Conservation (phyloP, 1,140 invertebrate genomes). For the Hestina assimilis region DNA sequence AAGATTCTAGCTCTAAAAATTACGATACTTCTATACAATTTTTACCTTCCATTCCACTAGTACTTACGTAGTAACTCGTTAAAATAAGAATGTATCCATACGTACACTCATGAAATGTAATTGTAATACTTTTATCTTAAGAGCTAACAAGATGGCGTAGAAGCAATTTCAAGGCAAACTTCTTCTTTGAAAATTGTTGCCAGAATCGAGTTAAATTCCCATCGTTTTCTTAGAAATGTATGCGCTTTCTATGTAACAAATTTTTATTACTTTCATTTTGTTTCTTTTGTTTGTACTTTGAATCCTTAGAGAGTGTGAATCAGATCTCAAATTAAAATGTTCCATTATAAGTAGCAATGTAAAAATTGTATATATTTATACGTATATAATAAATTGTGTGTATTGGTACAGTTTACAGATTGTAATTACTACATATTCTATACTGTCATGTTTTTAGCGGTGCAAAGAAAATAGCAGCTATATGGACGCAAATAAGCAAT, state of each 20-base stretch:
- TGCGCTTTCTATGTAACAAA: slow-evolving; percentile 23
- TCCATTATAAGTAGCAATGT: neutral
- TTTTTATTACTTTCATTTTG: slow-evolving; percentile 20
- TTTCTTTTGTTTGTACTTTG: slow-evolving; percentile 10
- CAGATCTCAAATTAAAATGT: slow-evolving; percentile 1
- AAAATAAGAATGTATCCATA: too few relatives aligned
- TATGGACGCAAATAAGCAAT: too few relatives aligned
- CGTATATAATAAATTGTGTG: neutral
- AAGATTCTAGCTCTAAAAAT: too few relatives aligned
- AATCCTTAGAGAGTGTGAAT: too few relatives aligned
- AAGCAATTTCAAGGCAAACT: slow-evolving; percentile 29
- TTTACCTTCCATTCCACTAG: too few relatives aligned
- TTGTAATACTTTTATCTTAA: neutral
- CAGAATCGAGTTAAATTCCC: slow-evolving; percentile 32
- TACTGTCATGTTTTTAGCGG: too few relatives aligned
- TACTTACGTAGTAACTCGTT: too few relatives aligned
- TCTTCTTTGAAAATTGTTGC: slow-evolving; percentile 33
- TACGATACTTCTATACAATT: too few relatives aligned
- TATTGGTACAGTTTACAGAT: neutral
- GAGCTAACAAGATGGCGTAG: too few relatives aligned
- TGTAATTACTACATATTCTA: too few relatives aligned
- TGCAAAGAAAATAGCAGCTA: too few relatives aligned
- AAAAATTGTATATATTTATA: neutral
- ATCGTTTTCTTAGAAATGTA: slow-evolving; percentile 28
- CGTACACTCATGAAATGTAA: neutral